Evolutionary conservation across 2,113 vertebrate species (phyloP), one percentile per base, ranked within the genome.

Genomic region (Hippocampus mohnikei): DNA sequence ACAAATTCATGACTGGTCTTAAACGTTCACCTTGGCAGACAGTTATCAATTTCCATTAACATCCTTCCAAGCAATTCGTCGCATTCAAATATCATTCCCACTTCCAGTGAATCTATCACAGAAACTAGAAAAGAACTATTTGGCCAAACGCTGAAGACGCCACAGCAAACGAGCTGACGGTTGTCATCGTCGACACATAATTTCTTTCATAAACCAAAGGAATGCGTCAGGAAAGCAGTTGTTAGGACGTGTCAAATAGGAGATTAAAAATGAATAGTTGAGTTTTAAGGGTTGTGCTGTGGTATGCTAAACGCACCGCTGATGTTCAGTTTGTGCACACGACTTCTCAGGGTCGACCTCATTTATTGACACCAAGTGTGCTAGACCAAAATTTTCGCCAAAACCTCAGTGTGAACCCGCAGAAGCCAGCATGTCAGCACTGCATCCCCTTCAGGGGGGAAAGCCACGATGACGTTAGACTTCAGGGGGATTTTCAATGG

Each of bases 151-250:
- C 46, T 67, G 68, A 55, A 69, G 55, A 75, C 41, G 74, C 81
- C 78, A 81, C 80, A 85, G 85, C 79, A 84, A 86, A 86, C 76
- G 82, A 80, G 77, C 65, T 65, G 72, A 55, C 70, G 74, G 33
- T 72, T 81, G 76, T 81, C 72, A 75, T 29, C 62, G 81, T 84
- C 83, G 85, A 82, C 83, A 88, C 85, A 76, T 75, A 80, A 83
- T 75, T 82, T 55, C 67, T 52, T 72, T 66, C 42, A 75, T 77
- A 84, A 84, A 78, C 52, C 25, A 53, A 69, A 79, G 71, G 77
- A 81, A 84, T 76, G 80, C 70, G 70, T 66, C 44, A 59, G 41
- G 55, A 72, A 85, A 75, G 73, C 67, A 58, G 9, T 44, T 66
- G 68, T 50, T 74, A 62, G 73, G 58, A 79, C 74, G 18, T 75